Conservation (phyloP, 2,888 invertebrate species). For the Adela reaumurella region DNA sequence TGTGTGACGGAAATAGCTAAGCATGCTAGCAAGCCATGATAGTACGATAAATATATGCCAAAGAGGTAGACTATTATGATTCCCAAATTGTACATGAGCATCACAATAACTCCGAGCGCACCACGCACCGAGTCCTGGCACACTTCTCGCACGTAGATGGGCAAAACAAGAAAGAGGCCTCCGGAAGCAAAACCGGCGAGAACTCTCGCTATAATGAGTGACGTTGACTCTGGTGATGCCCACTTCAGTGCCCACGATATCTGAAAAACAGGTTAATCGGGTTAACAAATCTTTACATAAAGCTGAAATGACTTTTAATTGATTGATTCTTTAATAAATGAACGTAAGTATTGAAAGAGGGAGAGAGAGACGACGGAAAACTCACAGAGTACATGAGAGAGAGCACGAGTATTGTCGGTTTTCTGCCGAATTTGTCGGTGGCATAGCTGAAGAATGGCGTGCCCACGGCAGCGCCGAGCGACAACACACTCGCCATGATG, state of each 20-base stretch:
- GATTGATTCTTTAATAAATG: no score
- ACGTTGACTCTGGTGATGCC: constrained; percentile 18
- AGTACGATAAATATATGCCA: constrained; percentile 25
- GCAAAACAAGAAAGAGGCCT: constrained; percentile 32
- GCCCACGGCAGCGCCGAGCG: constrained; percentile 44
- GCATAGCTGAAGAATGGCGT: constrained; percentile 47
- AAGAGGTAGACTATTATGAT: constrained; percentile 33
- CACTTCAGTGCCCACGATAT: constrained; percentile 34
- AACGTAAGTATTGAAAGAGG: no score
- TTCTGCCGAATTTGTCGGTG: constrained; percentile 43
- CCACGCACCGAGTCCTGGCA: constrained; percentile 29
- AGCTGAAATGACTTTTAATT: no score
- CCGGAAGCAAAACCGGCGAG: constrained; percentile 29
- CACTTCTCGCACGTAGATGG: constrained; percentile 32
- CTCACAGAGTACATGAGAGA: constrained; percentile 50
- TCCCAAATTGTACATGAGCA: constrained; percentile 35
- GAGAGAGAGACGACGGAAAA: no score
- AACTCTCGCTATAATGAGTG: constrained; percentile 24
- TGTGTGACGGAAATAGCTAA: constrained; percentile 22
- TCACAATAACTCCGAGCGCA: constrained; percentile 28
- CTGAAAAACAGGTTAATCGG: no score
- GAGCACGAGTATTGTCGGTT: constrained; percentile 41
- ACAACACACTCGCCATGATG: constrained; percentile 50
- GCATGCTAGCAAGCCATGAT: constrained; percentile 25
- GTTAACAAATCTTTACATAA: no score